Percentiles rank a stretch among this genome's conserved stretches.
Evolutionary conservation across 2,888 invertebrate genomes (phyloP).

Genomic region (Athetis lepigone): DNA sequence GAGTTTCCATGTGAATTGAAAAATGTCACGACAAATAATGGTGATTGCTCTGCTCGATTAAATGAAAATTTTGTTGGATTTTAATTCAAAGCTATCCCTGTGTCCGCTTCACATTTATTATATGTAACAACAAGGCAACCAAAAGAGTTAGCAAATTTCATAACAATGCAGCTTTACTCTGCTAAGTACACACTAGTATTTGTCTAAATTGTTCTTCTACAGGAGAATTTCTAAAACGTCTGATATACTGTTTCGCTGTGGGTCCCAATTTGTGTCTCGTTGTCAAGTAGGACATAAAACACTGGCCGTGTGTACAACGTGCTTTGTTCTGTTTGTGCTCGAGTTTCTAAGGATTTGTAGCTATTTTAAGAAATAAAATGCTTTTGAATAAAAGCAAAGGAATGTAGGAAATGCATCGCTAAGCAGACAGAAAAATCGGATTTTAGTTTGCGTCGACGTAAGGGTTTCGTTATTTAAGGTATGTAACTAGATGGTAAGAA

Average conservation of each 20-base stretch:
- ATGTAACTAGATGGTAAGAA: no score
- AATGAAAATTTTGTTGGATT: no score
- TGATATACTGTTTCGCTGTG: conserved; percentile 56
- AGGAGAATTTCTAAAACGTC: conserved; percentile 49
- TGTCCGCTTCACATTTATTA: no score
- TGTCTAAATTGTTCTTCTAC: conserved; percentile 43
- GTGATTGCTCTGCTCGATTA: no score
- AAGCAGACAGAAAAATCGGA: background rate
- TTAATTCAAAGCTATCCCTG: no score
- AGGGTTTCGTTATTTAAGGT: background rate
- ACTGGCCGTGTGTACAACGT: conserved; percentile 56
- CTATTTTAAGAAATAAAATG: conserved; percentile 49
- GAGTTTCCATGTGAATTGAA: no score
- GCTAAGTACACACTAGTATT: conserved; percentile 28
- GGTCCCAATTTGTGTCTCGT: conserved; percentile 61
- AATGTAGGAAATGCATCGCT: conserved; percentile 22
- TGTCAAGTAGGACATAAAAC: conserved; percentile 62
- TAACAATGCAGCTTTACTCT: conserved; percentile 3
- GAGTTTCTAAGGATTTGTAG: conserved; percentile 49
- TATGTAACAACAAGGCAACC: background rate
- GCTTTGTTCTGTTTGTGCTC: conserved; percentile 56
- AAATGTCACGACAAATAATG: no score
- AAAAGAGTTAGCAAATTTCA: conserved; percentile 13
- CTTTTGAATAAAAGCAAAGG: conserved; percentile 42
- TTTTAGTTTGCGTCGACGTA: background rate